A percentile compares a stretch with the other conserved stretches of the same genome.
These are phyloP conservation scores for Botia kubotai DNA, from an alignment of 2,797 vertebrate genomes.

Conservation along the genomic window DNA sequence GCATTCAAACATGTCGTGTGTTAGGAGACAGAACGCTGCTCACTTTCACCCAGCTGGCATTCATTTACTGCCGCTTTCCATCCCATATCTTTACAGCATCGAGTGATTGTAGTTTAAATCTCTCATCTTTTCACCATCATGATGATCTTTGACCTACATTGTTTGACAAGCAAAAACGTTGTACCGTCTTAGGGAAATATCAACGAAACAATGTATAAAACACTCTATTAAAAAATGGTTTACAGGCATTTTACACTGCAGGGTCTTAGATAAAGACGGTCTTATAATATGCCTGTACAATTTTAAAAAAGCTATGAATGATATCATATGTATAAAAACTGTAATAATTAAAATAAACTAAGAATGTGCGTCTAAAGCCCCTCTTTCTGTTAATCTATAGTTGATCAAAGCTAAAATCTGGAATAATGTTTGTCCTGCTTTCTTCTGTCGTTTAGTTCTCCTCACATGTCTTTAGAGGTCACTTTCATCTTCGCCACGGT, in stretches of 20 bases:
- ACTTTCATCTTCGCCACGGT: constrained; percentile 81
- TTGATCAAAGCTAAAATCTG: constrained; percentile 1
- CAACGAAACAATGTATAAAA: not conserved
- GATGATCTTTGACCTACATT: not conserved
- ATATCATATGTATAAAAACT: not conserved
- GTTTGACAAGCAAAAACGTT: not conserved
- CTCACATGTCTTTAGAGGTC: constrained; percentile 81
- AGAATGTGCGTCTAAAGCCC: not conserved
- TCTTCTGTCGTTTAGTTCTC: constrained; percentile 11
- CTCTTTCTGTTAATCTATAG: not conserved
- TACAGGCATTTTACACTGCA: not conserved
- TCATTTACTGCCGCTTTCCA: no score
- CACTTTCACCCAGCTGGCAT: no score
- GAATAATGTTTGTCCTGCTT: not conserved
- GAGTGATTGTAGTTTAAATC: no score
- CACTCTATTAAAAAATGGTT: not conserved
- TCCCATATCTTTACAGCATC: no score
- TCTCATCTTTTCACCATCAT: no score
- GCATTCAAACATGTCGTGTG: not conserved
- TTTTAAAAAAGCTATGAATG: not conserved
- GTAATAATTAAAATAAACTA: constrained; percentile 22
- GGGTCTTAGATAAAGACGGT: not conserved
- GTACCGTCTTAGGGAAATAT: not conserved
- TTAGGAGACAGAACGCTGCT: no score
- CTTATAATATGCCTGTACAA: not conserved